phyloP scores from a whole-genome alignment of 2,113 vertebrate species.

The human region DNA sequence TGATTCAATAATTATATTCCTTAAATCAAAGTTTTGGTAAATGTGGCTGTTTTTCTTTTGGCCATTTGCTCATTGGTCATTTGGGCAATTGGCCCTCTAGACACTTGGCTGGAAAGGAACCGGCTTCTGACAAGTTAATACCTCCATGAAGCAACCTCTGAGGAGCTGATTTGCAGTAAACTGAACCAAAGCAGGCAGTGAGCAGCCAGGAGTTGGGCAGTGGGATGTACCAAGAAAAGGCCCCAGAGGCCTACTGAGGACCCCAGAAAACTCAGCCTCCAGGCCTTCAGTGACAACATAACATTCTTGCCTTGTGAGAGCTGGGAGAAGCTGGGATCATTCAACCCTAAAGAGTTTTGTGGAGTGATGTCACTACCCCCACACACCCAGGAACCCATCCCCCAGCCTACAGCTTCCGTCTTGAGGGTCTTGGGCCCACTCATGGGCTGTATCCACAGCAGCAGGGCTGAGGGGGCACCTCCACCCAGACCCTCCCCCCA shows the following conservation, averaged over 20 bases:
- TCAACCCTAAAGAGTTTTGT: not conserved
- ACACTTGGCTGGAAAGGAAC: not conserved
- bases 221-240: rapidly evolving
- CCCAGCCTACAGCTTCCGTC: not conserved
- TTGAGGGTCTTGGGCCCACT: rapidly evolving
- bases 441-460: not conserved
- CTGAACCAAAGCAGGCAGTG: not conserved
- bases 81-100: not conserved
- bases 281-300: not conserved
- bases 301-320: not conserved
- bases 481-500: not conserved
- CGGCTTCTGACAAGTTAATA: not conserved
- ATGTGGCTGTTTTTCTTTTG: not conserved
- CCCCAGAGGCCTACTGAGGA: not conserved
- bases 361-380: not conserved
- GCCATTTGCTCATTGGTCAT: not conserved
- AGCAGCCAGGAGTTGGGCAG: not conserved
- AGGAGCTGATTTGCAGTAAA: not conserved
- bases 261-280: not conserved
- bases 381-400: not conserved
- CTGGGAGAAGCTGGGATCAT: too few species aligned
- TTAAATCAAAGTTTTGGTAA: not conserved
- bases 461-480: not conserved
- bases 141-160: not conserved
- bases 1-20: not conserved